Evolutionary conservation across 2,888 invertebrate genomes (phyloP), one percentile per base, ranked within the genome.

Genomic region (Beris chalybata): DNA sequence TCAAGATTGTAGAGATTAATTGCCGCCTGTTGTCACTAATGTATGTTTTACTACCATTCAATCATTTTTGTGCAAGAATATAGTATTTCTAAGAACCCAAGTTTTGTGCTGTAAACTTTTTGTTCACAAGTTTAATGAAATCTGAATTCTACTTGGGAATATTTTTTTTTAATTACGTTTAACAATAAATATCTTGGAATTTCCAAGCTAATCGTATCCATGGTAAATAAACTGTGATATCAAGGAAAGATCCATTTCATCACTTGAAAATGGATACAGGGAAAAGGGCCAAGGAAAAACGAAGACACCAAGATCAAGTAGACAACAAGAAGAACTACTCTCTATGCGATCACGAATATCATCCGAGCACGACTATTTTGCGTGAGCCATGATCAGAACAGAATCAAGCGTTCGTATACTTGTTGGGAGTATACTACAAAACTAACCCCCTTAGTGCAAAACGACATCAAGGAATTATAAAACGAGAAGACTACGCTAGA

Each of bases 301-400:
- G 54, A 64, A 53, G 64, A 54, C 65, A 56, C 48, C 47, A 45
- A 30, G 44, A 55, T 44, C 32, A 50, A 48, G 22, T 22, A 22
- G 48, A 53, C 15, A 43, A 55, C 44, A 65, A 55, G 15, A 54
- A 53, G 38, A 64, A 52, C 53, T 47, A 31, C 47, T 45, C 15
- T 45, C 54, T 64, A 29, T 64, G 55, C 38, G 65, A 71, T 73
- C 73, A 73, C 72, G 73, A 73, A 71, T 71, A 69, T 71, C 70
- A 70, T 71, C 70, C 69, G 70, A 67, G 73, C 72, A 72, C 73
- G 73, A 73, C 71, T 72, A 73, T 73, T 73, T 71, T 73, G 73
- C 73, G 73, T 73, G 73, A 73, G 71, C 70, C 73, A 70, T 73
- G 72, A 72, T 72, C 71, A 45, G 15, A 54, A 54, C 64, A 53